A percentile compares a stretch with the other conserved stretches of the same genome.
Conservation (phyloP, 2,888 invertebrate species). For the Meta bourneti region DNA sequence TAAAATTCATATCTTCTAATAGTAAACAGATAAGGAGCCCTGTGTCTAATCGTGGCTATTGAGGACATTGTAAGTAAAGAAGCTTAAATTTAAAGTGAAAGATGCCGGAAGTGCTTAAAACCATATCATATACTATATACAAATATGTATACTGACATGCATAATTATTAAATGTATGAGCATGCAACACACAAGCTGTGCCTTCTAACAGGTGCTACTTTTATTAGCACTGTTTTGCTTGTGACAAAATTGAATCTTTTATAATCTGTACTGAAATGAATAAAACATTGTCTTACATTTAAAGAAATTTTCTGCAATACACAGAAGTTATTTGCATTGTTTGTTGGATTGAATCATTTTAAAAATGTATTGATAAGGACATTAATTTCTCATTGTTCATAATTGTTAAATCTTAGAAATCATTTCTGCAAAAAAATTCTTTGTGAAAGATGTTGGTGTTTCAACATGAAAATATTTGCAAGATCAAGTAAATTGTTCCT, state of each 20-base stretch:
- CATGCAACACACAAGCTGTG: constrained; percentile 75
- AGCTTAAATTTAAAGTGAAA: constrained; percentile 52
- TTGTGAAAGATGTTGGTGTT: background rate
- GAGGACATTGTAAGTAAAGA: constrained; percentile 12
- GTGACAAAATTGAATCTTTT: constrained; percentile 72
- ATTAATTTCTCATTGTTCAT: too few species aligned
- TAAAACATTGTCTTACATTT: constrained; percentile 70
- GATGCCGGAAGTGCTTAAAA: constrained; percentile 70
- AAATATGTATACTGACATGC: constrained; percentile 61
- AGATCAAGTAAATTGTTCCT: background rate
- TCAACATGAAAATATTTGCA: background rate
- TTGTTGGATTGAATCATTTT: too few species aligned
- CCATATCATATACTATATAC: constrained; percentile 71
- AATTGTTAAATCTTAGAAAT: too few species aligned
- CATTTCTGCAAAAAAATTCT: too few species aligned
- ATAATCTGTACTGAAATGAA: constrained; percentile 66
- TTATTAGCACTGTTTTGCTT: constrained; percentile 75
- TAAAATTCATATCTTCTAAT: background rate
- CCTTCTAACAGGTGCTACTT: constrained; percentile 76
- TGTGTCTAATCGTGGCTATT: constrained; percentile 29
- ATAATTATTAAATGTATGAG: constrained; percentile 59
- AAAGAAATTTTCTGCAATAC: background rate
- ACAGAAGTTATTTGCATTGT: too few species aligned
- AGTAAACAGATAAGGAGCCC: background rate
- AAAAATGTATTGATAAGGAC: too few species aligned